Base-by-base conservation (phyloP, 2,113 vertebrate species). In the Sylvia atricapilla region DNA sequence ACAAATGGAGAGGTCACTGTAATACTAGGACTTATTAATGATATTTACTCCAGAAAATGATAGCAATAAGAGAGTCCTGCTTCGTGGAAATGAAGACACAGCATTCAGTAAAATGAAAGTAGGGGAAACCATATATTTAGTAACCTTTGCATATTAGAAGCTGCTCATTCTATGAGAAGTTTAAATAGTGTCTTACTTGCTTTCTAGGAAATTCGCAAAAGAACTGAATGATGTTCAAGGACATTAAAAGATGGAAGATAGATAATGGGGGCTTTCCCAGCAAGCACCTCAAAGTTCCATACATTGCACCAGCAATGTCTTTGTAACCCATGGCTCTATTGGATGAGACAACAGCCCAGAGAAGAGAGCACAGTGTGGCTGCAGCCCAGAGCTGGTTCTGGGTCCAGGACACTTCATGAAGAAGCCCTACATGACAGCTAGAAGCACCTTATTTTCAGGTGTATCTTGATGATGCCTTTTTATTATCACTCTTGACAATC, bases 301-400 rank as follows among this genome's bases (percentile, higher is more conserved):
- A 47, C 37, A 41, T 41, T 41, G 20, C 28, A 73, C 43, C 72
- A 66, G 41, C 37, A 60, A 49, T 0, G 0, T 19, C 66, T 85
- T 27, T 31, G 35, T 27, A 73, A 47, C 15, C 24, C 31, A 15
- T 0, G 0, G 60, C 20, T 53, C 17, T 11, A 15, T 33, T 47
- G 47, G 63, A 18, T 19, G 43, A 78, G 64, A 41, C 25, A 76
- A 19, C 1, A 64, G 59, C 53, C 33, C 59, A 66, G 30, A 63
- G 52, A 47, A 25, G 23, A 50, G 33, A 69, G 56, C 5, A 60
- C 15, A 35, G 24, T 4, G 41, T 13, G 37, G 24, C 0, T 64
- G 44, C 7, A 80, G n/a, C n/a, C 22, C 58, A 37, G 15, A 77
- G 72, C 46, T 64, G 24, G 9, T 74, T 63, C 74, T 63, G 44